phyloP scores from a whole-genome alignment of 2,797 vertebrate genomes.

The Knipowitschia caucasica region DNA sequence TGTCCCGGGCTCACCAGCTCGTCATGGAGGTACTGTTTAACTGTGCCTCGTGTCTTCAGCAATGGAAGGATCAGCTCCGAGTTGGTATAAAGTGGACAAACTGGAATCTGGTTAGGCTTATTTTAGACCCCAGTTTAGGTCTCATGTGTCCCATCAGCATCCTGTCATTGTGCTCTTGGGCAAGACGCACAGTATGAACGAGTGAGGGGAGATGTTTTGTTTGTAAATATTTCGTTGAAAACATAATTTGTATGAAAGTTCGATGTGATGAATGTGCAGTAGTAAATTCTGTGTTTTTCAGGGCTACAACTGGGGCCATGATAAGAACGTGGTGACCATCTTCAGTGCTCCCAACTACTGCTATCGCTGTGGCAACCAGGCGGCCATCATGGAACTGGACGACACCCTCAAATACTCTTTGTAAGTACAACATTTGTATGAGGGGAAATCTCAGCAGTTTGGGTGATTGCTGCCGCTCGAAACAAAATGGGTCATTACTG shows the following conservation, averaged over 20 bases:
- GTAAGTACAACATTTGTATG: conserved; percentile 74
- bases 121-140: no score
- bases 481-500: no score
- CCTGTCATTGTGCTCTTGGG: no score
- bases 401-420: conserved; percentile 98
- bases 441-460: background rate
- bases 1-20: conserved; percentile 93
- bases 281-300: conserved; percentile 32
- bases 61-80: background rate
- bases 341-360: conserved; percentile 98
- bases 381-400: conserved; percentile 96
- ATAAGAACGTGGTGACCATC: conserved; percentile 95
- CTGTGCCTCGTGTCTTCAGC: background rate
- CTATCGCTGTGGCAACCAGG: conserved; percentile 95
- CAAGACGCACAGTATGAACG: no score
- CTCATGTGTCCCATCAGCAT: no score
- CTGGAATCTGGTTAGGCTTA: no score
- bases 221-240: background rate
- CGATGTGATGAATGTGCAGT: background rate
- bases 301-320: conserved; percentile 97
- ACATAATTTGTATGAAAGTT: no score
- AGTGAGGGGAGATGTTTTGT: background rate
- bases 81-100: no score
- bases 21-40: conserved; percentile 91
- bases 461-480: no score